A percentile compares a stretch with the other conserved stretches of the same genome.
Conservation (phyloP, 2,797 vertebrate genomes). For the Squalus acanthias region DNA sequence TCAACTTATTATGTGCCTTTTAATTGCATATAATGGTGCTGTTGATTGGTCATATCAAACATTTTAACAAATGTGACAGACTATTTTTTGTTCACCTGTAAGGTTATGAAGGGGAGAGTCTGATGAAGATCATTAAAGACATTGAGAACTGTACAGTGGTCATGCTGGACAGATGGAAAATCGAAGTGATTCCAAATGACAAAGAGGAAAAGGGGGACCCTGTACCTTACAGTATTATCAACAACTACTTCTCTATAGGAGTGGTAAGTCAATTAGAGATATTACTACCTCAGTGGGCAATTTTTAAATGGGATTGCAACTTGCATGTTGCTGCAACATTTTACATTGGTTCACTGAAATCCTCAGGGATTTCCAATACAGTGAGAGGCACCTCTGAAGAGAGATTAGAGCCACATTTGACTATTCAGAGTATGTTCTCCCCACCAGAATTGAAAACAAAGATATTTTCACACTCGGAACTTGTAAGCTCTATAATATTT, state of each 20-base stretch:
- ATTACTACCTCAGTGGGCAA: background rate
- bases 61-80: background rate
- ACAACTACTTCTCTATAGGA: constrained; percentile 95
- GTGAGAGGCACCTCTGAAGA: background rate
- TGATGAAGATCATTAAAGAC: constrained; percentile 82
- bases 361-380: background rate
- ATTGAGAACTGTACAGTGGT: constrained; percentile 82
- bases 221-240: constrained; percentile 88
- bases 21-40: background rate
- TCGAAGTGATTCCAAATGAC: constrained; percentile 79
- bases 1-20: background rate
- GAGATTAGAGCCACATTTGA: background rate
- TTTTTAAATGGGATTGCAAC: background rate
- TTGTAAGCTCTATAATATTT: background rate
- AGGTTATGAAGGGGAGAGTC: constrained; percentile 89
- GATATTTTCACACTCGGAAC: background rate
- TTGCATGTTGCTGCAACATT: background rate
- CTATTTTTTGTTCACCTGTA: constrained; percentile 41
- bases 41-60: background rate
- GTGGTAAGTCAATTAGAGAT: constrained; percentile 70
- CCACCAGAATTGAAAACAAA: background rate
- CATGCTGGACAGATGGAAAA: constrained; percentile 87
- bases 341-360: background rate
- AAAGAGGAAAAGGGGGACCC: constrained; percentile 88
- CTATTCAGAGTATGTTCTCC: background rate